phyloP scores from a whole-genome alignment of 2,797 vertebrate species.

The Buphagus erythrorhynchus region DNA sequence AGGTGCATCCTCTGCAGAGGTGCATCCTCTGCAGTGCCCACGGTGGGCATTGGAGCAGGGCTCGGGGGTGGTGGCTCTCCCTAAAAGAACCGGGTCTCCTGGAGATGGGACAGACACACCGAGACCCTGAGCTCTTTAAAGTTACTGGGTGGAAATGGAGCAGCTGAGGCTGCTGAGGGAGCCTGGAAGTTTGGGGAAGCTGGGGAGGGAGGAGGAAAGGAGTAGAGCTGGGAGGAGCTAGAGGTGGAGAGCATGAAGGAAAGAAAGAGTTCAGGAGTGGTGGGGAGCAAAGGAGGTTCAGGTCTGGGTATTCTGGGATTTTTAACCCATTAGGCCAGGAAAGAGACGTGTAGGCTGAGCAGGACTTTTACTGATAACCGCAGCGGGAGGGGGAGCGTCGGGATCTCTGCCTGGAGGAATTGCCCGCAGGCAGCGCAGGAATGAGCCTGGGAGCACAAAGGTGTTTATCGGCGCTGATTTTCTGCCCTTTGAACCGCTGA shows the following conservation, averaged over 20 bases:
- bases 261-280: not conserved
- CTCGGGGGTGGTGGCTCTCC: not conserved
- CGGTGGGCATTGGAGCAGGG: rapidly evolving
- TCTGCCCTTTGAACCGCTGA: constrained; percentile 49
- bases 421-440: not conserved
- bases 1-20: rapidly evolving
- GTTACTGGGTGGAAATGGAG: not conserved
- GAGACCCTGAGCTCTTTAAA: not conserved
- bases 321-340: not conserved
- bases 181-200: not conserved
- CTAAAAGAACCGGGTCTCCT: rapidly evolving
- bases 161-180: not conserved
- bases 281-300: not conserved
- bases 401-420: not conserved
- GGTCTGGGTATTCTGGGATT: not conserved
- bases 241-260: not conserved
- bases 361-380: not conserved
- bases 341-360: not conserved
- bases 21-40: rapidly evolving
- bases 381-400: rapidly evolving
- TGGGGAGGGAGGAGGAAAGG: not conserved
- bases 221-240: not conserved
- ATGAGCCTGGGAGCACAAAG: not conserved
- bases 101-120: not conserved
- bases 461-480: constrained; percentile 21